Conservation (phyloP, 37 sponge, comb jelly and placozoan species). For the Hexactinellida sp. region DNA sequence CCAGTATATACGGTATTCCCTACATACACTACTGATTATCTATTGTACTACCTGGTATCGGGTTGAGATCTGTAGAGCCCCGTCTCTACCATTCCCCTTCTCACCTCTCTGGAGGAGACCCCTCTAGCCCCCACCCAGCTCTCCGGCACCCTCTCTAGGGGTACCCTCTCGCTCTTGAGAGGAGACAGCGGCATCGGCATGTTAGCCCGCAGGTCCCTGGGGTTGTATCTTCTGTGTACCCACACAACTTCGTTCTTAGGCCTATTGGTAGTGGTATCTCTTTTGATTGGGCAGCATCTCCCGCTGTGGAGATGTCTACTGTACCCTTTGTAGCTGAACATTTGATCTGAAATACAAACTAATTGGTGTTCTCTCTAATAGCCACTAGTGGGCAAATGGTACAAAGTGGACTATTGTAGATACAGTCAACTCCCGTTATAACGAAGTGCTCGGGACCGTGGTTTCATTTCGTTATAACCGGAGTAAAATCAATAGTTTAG, state of each 20-base stretch:
- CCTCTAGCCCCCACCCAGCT: background rate
- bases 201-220: slow-evolving; percentile 33
- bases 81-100: background rate
- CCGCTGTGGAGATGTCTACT: background rate
- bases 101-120: background rate
- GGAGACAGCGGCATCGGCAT: slow-evolving; percentile 31
- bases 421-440: too few relatives aligned
- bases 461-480: too few relatives aligned
- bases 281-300: slow-evolving; percentile 1
- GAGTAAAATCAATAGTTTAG: too few relatives aligned
- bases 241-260: slow-evolving; percentile 35
- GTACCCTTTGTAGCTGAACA: background rate
- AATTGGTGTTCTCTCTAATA: too few relatives aligned
- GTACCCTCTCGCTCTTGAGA: background rate
- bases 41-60: background rate
- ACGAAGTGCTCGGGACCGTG: too few relatives aligned
- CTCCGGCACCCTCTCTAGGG: background rate
- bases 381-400: too few relatives aligned
- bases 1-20: too few relatives aligned
- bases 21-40: too few relatives aligned
- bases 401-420: too few relatives aligned
- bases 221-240: slow-evolving; percentile 52
- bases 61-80: background rate
- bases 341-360: too few relatives aligned
- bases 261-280: background rate